Evolutionary conservation across 2,797 vertebrate species (phyloP), one percentile per base, ranked within the genome.

Genomic region (Alectoris magna): DNA sequence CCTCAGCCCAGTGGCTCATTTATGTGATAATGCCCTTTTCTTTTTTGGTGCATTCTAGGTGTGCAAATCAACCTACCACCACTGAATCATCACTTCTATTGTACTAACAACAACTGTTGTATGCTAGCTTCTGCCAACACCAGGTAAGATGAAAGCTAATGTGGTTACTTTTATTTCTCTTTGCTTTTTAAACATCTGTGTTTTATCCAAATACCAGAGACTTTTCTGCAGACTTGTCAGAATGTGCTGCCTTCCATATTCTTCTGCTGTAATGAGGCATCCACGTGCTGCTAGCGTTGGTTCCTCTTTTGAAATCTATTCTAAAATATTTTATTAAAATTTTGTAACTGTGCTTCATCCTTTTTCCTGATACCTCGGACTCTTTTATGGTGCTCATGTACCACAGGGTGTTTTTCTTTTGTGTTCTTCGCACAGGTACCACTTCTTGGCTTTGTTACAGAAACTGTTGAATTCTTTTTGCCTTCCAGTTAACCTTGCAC

Each of bases 111-210:
- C 93, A 85, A 22, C 69, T 18, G 3, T 39, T 90, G 53, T 74
- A 46, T 83, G 46, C 72, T 63, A 87, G 63, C 67, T 58, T 72
- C 58, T 93, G 44, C 87, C 84, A 80, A 17, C 55, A 91, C 21
- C 62, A 66, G 91, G 93, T 96, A 93, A 93, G 94, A 84, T 71
- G 69, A 88, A 84, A 91, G 62, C 58, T 79, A 56, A n/a, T 63
- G 24, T 62, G 1, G 1, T 83, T 79, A 68, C 59, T 64, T 67
- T 69, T 80, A 91, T 49, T 84, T 15, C 14, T 27, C 62, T 85
- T n/a, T 59, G 18, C 78, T 78, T 68, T 91, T 72, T 64, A 90
- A 82, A 87, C 10, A 14, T 60, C 15, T 9, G 3, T 10, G 4
- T 94, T 94, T 87, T 77, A 36, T 84, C 66, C 60, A 74, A 82